Evolutionary conservation across 2,888 invertebrate species (phyloP), one percentile per base, ranked within the genome.

Genomic region (Stenchaetothrips biformis): DNA sequence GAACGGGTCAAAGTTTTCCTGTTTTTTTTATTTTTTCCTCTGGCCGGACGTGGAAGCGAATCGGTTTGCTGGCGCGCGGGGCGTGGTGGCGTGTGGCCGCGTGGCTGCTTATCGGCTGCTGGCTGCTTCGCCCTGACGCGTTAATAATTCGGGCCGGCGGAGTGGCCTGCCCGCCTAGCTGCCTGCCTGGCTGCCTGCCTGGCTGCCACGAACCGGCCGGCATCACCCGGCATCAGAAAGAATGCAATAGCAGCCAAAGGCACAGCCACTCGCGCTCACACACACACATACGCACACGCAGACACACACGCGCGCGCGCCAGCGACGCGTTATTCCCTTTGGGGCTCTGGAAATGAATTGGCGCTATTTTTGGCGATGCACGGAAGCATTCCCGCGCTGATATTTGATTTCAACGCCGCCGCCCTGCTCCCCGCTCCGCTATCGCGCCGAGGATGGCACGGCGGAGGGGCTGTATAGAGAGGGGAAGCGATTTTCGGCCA

Each of bases 401-500:
- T 74, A 74, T 74, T 74, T 74, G 67, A 74, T 74, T 74, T 74
- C 25, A 74, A 21, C 25, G 67, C 59, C 59, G 1, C 37, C 37
- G 37, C 37, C 37, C 2, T 1, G 37, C 37, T 37, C 37, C 37
- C 37, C 2, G 37, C 37, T 37, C 37, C 37, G 37, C 37, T 37
- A 37, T 37, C 37, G 37, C 37, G 37, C 37, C 37, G 37, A 37
- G 37, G 37, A 37, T 37, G 37, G 37, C 37, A 37, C 37, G 9
- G 53, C 13, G 53, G 53, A 11, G 53, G 53, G 53, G 53, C 18
- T 53, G 18, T 53, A 53, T 53, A 53, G 53, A 18, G 53, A 74
- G 21, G 67, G 67, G 21, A 67, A 74, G 67, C 25, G 67, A 74
- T 74, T 74, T 74, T 74, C 67, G 25, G 67, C n/a, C 67, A 74